Evolutionary conservation across 23 tunicate species (phyloP).

Genomic region (Halocynthia aurantium): DNA sequence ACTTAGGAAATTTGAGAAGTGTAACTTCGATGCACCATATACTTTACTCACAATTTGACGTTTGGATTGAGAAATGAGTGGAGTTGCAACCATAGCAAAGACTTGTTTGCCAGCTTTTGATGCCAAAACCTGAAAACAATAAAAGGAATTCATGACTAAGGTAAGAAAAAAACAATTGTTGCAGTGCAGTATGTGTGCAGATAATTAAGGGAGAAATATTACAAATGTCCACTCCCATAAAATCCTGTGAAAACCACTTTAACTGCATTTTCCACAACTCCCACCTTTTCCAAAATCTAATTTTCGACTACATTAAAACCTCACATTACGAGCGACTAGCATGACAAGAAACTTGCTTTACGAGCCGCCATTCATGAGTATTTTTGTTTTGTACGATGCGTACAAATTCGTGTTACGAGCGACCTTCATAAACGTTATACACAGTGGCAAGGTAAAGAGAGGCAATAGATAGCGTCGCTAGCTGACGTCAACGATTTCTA

Average conservation of each 20-base stretch:
- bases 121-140: constrained; percentile 22
- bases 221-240: not conserved
- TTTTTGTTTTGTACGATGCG: too few relatives aligned
- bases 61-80: constrained; percentile 16
- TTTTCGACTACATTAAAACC: not conserved
- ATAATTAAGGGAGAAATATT: not conserved
- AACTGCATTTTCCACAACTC: not conserved
- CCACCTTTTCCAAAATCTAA: not conserved
- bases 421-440: too few relatives aligned
- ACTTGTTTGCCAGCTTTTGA: constrained; percentile 39
- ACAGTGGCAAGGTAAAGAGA: too few relatives aligned
- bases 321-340: too few relatives aligned
- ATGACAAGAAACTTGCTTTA: too few relatives aligned
- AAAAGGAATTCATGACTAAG: not conserved
- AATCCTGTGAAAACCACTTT: not conserved
- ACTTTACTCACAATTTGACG: constrained; percentile 8
- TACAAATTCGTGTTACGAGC: too few relatives aligned
- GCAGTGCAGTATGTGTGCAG: not conserved
- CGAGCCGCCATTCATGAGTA: too few relatives aligned
- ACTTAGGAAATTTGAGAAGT: not conserved
- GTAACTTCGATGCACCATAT: not conserved
- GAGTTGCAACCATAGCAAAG: constrained; percentile 49
- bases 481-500: too few relatives aligned
- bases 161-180: not conserved
- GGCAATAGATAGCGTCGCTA: too few relatives aligned